Percentiles rank a stretch among this genome's conserved stretches.
Conservation (phyloP, 2,113 vertebrate genomes). For the Lucifuga dentata region DNA sequence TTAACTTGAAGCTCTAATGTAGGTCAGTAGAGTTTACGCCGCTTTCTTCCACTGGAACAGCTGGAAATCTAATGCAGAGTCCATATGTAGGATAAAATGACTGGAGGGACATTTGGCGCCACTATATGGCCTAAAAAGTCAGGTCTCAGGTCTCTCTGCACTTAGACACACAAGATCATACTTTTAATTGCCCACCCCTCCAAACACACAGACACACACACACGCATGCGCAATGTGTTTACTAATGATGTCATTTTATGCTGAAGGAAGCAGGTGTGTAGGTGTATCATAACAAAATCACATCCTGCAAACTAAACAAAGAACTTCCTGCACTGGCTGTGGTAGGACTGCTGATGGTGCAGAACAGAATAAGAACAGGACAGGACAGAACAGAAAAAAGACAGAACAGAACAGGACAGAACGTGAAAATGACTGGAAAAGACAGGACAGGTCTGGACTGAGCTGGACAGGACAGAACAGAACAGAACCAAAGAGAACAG, state of each 20-base stretch:
- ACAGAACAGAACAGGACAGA: no score
- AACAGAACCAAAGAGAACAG: no score
- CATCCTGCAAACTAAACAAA: conserved; percentile 34
- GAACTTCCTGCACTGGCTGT: conserved; percentile 23
- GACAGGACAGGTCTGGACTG: no score
- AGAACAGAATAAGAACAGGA: not conserved
- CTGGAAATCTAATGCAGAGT: conserved; percentile 50
- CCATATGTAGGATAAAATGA: conserved; percentile 10
- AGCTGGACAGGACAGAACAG: not conserved
- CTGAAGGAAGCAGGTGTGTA: conserved; percentile 37
- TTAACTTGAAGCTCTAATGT: conserved; percentile 48
- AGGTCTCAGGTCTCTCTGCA: not conserved
- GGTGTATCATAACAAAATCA: conserved; percentile 20
- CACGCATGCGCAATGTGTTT: not conserved
- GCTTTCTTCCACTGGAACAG: conserved; percentile 50
- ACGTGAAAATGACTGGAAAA: no score
- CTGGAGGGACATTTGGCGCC: conserved; percentile 28
- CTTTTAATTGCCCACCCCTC: no score
- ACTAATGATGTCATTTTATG: not conserved
- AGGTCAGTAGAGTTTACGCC: conserved; percentile 54
- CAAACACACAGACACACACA: no score
- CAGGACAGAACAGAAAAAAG: no score
- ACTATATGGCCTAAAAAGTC: conserved; percentile 9
- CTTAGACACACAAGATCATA: no score
- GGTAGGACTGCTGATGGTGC: conserved; percentile 5